Percentiles rank a stretch among this genome's conserved stretches.
Evolutionary conservation across 1,140 invertebrate genomes (phyloP).

Genomic region (Brachionus manjavacas): DNA sequence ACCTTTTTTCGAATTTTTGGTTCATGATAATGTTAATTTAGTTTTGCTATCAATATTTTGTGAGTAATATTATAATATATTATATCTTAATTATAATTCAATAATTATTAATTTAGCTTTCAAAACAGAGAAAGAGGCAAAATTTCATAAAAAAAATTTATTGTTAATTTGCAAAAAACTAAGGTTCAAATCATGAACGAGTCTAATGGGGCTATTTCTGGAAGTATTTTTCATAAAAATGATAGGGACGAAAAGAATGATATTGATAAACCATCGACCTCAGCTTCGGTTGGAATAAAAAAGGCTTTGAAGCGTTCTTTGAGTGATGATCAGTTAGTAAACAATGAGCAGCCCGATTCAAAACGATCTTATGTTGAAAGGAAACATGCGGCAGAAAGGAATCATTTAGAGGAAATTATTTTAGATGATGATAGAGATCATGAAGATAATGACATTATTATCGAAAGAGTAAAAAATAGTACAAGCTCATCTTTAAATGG

Average conservation of each 20-base stretch:
- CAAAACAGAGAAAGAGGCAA: not conserved
- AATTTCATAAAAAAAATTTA: not conserved
- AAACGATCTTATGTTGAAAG: not conserved
- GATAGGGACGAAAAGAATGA: not conserved
- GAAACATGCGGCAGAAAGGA: not conserved
- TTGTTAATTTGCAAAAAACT: not conserved
- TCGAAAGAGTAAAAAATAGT: not conserved
- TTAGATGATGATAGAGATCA: not conserved
- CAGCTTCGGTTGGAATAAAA: not conserved
- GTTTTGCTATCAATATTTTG: not conserved
- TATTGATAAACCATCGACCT: not conserved
- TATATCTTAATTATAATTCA: not conserved
- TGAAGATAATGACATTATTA: not conserved
- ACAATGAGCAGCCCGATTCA: not conserved
- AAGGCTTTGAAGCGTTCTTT: not conserved
- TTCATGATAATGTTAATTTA: not conserved
- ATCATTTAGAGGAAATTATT: not conserved
- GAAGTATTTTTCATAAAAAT: not conserved
- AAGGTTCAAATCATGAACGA: not conserved
- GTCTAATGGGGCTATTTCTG: not conserved
- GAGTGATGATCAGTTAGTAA: not conserved
- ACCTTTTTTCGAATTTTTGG: too few species aligned
- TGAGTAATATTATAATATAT: not conserved
- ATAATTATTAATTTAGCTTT: not conserved
- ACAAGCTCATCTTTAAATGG: not conserved